Evolutionary conservation across 1,140 invertebrate species (phyloP), one percentile per base, ranked within the genome.

Genomic region (Bombus difficillimus): DNA sequence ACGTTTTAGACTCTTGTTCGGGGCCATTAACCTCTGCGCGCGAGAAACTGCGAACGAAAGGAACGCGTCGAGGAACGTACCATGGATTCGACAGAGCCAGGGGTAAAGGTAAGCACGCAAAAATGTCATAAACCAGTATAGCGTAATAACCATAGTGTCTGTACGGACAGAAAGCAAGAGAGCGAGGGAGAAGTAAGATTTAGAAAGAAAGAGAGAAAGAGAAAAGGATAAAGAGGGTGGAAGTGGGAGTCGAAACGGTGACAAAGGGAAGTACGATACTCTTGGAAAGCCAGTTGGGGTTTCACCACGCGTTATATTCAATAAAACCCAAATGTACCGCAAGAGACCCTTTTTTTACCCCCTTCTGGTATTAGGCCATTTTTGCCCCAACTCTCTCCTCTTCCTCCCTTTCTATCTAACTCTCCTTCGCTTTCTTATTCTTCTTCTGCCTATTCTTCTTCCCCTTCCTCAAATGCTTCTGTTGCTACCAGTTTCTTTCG

Each of bases 311-410:
- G 89, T 93, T 93, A 92, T 92, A 92, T 93, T 93, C 92, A 92
- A 93, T 93, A 93, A 93, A 93, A 92, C 82, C 92, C 89, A 92
- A 93, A 93, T 93, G 92, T 93, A 92, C 92, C 92, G 92, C 88
- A 86, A 92, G 91, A 92, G 91, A 92, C 89, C 85, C n/a, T 32
- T 3, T 32, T 28, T 57, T 73, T 64, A 37, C 72, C 57, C 71
- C 57, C 83, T 41, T 72, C 73, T 39, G 47, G 64, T 47, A n/a
- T 37, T 80, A 77, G 62, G 80, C 80, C 87, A 90, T 86, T 90
- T 91, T 85, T 89, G 66, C 74, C 76, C 15, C 53, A 25, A 39
- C n/a, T 47, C 39, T n/a, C 28, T 32, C 34, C 9, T 53, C n/a
- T 72, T 25, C 72, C 66, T 25, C 47, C 9, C 62, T 76, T 28